These are phyloP conservation scores for Uria lomvia DNA, from an alignment of 2,113 vertebrate genomes.

Conservation along the genomic window DNA sequence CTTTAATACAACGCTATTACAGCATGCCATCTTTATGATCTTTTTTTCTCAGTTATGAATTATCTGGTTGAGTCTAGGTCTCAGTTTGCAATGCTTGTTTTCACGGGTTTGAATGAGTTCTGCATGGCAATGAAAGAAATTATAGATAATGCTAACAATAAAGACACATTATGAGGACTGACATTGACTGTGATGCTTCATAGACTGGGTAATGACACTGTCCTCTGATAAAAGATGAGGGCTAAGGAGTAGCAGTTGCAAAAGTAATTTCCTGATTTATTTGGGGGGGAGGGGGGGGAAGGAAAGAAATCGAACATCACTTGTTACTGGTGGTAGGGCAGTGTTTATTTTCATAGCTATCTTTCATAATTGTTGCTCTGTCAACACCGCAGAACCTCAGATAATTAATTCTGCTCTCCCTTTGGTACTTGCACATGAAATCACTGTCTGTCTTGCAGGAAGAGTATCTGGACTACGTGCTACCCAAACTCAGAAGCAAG, in stretches of 20 bases:
- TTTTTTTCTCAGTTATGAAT: background rate
- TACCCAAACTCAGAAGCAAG: conserved; percentile 22
- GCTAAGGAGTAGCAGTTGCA: background rate
- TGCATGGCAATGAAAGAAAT: conserved; percentile 41
- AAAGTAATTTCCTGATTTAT: conserved; percentile 28
- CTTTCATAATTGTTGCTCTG: background rate
- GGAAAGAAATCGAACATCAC: background rate
- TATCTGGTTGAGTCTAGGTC: background rate
- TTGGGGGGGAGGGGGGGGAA: background rate
- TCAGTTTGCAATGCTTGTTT: background rate
- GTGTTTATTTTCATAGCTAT: background rate
- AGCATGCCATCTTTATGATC: background rate
- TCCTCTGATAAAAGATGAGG: background rate
- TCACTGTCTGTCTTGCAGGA: background rate
- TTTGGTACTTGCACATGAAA: background rate
- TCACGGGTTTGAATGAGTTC: conserved; percentile 39
- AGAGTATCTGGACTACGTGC: conserved; percentile 17
- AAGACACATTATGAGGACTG: conserved; percentile 67
- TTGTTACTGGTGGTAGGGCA: background rate
- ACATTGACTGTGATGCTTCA: conserved; percentile 44
- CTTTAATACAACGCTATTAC: background rate
- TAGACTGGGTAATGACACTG: conserved; percentile 58
- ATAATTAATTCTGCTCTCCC: background rate
- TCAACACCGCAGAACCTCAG: background rate
- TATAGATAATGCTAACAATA: background rate